Evolutionary conservation across 2,888 invertebrate species (phyloP).

Genomic region (Caenorhabditis becei): DNA sequence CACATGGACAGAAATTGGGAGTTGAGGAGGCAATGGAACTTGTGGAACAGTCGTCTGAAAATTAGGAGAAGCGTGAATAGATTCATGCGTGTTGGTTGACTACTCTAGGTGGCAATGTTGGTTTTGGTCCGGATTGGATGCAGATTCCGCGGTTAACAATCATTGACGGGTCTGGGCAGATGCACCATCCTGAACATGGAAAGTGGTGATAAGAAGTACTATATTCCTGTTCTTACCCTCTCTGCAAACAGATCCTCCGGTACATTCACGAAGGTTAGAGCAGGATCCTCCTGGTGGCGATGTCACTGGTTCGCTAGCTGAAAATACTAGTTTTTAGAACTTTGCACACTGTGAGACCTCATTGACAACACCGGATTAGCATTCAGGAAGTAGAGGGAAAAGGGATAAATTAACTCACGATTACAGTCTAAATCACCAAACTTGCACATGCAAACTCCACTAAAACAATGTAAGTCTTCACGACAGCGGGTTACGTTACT

Average conservation of each 20-base stretch:
- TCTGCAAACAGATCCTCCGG: constrained; percentile 74
- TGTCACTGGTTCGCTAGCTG: constrained; percentile 74
- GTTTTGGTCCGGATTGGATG: constrained; percentile 70
- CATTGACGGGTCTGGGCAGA: constrained; percentile 80
- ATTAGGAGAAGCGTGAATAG: constrained; percentile 11
- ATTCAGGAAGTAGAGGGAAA: not conserved
- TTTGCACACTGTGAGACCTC: not conserved
- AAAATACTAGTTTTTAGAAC: constrained; percentile 33
- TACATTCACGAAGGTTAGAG: constrained; percentile 76
- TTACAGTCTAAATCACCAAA: constrained; percentile 63
- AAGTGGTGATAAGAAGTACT: not conserved
- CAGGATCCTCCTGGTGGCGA: constrained; percentile 81
- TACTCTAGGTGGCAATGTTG: constrained; percentile 69
- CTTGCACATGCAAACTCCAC: constrained; percentile 72
- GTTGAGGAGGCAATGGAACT: constrained; percentile 43
- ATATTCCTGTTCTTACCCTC: constrained; percentile 60
- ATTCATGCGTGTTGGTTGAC: not conserved
- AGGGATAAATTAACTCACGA: constrained; percentile 61
- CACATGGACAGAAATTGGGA: constrained; percentile 33
- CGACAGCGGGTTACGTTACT: constrained; percentile 64
- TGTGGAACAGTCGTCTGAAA: constrained; percentile 56
- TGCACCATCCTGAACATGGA: constrained; percentile 76
- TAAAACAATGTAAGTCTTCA: constrained; percentile 68
- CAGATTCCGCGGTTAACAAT: constrained; percentile 77
- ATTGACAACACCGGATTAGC: constrained; percentile 4